Conservation (phyloP, 2,888 invertebrate genomes). For the Mamestra brassicae region DNA sequence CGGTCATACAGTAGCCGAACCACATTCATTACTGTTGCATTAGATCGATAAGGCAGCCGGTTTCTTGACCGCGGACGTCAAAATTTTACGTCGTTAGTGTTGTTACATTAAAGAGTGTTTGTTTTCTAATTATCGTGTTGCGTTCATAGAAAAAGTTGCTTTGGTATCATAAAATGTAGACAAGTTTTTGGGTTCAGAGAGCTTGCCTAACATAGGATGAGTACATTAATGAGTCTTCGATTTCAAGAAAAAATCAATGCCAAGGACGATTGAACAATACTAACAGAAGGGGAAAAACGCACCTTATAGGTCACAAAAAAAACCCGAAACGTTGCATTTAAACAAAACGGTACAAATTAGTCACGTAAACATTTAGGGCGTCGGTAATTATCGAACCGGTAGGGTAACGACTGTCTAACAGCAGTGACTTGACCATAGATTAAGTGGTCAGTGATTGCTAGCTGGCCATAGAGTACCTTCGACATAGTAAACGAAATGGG, state of each 20-base stretch:
- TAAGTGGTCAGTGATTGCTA: constrained; percentile 60
- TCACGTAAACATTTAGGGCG: constrained; percentile 69
- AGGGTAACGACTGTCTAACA: constrained; percentile 59
- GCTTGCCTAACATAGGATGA: constrained; percentile 13
- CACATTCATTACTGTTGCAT: constrained; percentile 67
- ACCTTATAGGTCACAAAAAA: constrained; percentile 33
- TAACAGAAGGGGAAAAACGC: constrained; percentile 28
- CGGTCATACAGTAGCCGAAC: constrained; percentile 63
- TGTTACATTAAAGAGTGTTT: constrained; percentile 35
- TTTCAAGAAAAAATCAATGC: constrained; percentile 42
- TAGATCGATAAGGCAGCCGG: constrained; percentile 66
- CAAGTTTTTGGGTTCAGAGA: constrained; percentile 2
- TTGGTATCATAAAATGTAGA: background rate
- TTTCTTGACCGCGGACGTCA: constrained; percentile 64
- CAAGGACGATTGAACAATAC: constrained; percentile 30
- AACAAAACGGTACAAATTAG: constrained; percentile 46
- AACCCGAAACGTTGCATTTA: constrained; percentile 47
- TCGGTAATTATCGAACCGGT: constrained; percentile 63
- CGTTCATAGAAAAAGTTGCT: constrained; percentile 2
- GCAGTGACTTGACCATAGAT: constrained; percentile 47
- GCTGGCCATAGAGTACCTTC: constrained; percentile 52
- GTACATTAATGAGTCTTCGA: constrained; percentile 8
- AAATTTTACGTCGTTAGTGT: constrained; percentile 49
- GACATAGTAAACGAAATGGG: constrained; percentile 72
- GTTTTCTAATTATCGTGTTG: constrained; percentile 28